Conservation (phyloP, 2,888 invertebrate species). For the Archips crataeganus region DNA sequence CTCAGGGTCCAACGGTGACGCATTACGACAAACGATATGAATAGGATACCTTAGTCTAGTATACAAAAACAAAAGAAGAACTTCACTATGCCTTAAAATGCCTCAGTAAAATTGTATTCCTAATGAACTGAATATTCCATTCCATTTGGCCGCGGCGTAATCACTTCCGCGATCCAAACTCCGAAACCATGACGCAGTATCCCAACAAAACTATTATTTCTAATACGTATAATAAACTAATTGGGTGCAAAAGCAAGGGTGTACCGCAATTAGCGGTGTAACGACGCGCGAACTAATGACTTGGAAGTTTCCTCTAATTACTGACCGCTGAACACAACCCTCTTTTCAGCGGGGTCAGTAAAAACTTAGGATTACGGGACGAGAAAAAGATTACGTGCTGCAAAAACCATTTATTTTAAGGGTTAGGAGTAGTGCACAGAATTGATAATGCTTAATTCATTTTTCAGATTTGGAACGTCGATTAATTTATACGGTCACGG, state of each 20-base stretch:
- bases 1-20: no score
- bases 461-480: no score
- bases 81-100: no score
- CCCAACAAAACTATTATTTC: constrained; percentile 39
- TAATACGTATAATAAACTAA: constrained; percentile 54
- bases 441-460: no score
- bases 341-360: constrained; percentile 4
- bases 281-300: constrained; percentile 73
- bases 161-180: constrained; percentile 6
- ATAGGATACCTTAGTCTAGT: no score
- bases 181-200: constrained; percentile 10
- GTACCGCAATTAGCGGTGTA: constrained; percentile 76
- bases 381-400: neutral
- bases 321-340: constrained; percentile 18
- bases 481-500: no score
- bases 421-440: no score
- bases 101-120: neutral
- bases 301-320: constrained; percentile 59
- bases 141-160: constrained; percentile 20
- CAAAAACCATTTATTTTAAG: neutral
- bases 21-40: no score
- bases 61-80: no score
- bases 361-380: constrained; percentile 2
- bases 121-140: constrained; percentile 34
- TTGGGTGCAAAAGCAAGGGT: constrained; percentile 68